A percentile compares a stretch with the other conserved stretches of the same genome.
phyloP scores from a whole-genome alignment of 1,140 invertebrate genomes.

The Homarus americanus region DNA sequence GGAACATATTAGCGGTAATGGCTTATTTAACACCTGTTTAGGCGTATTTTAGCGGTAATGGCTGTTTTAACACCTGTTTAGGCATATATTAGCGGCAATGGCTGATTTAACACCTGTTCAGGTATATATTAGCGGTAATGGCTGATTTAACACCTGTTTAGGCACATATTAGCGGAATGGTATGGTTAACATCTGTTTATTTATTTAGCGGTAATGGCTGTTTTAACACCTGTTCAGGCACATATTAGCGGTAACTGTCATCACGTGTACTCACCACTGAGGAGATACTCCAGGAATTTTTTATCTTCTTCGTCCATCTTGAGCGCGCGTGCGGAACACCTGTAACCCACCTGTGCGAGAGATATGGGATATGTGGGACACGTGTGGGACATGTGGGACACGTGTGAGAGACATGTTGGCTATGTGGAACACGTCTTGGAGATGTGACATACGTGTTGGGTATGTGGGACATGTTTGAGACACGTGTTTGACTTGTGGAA shows the following conservation, averaged over 20 bases:
- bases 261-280: slow-evolving; percentile 28
- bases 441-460: background rate
- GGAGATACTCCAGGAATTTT: slow-evolving; percentile 29
- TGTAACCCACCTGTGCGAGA: slow-evolving; percentile 45
- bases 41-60: background rate
- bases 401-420: background rate
- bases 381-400: background rate
- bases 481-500: background rate
- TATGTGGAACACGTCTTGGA: background rate
- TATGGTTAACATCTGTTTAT: background rate
- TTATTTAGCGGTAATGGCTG: background rate
- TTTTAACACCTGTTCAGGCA: background rate
- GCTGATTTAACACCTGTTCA: background rate
- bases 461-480: background rate
- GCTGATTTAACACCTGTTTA: background rate
- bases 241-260: background rate
- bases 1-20: no score
- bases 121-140: no score
- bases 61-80: background rate
- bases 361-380: slow-evolving; percentile 32
- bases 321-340: background rate
- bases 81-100: background rate
- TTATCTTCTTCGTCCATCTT: slow-evolving; percentile 39
- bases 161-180: background rate
- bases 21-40: no score